Evolutionary conservation across 2,888 invertebrate species (phyloP), one percentile per base, ranked within the genome.

Genomic region (Ctenicera cuprea): DNA sequence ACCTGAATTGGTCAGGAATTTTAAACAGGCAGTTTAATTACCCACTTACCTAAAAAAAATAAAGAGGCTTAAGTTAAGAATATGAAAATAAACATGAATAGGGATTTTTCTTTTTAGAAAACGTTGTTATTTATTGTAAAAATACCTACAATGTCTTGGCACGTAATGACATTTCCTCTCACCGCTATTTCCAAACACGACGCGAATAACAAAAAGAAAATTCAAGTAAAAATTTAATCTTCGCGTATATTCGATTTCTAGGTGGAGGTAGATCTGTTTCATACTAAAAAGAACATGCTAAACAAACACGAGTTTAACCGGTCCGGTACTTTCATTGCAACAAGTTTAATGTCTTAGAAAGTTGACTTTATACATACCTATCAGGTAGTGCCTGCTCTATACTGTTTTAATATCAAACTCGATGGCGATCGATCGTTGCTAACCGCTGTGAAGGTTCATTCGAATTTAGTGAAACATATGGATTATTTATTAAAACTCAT

Each of bases 311-410:
- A 62, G 69, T 69, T 18, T 41, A 30, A 61, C 45, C 69, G 61
- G 50, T 50, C 50, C 11, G 50, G 62, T 69, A 69, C 50, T 48
- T 59, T 62, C 69, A 50, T 20, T 48, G 8, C 50, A 22, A 45
- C 26, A 48, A 18, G 45, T 20, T 12, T 14, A 62, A 62, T 62
- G 69, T 38, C 62, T 69, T 69, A 69, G 69, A 69, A 69, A 69
- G 69, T 61, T 69, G 69, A 62, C 61, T 69, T 57, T 16, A 38
- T 16, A 14, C 59, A 59, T 37, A 20, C 59, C 33, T 33, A 20
- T 14, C 14, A 14, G 41, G 2, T 2, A n/a, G 1, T 14, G 41
- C 33, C 7, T 33, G 33, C 33, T 33, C 26, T 26, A 26, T 48
- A 52, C 16, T 52, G 52, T n/a, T 22, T 26, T 16, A 3, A 22